phyloP scores from a whole-genome alignment of 2,888 invertebrate genomes.

The Callyntrura sp. region DNA sequence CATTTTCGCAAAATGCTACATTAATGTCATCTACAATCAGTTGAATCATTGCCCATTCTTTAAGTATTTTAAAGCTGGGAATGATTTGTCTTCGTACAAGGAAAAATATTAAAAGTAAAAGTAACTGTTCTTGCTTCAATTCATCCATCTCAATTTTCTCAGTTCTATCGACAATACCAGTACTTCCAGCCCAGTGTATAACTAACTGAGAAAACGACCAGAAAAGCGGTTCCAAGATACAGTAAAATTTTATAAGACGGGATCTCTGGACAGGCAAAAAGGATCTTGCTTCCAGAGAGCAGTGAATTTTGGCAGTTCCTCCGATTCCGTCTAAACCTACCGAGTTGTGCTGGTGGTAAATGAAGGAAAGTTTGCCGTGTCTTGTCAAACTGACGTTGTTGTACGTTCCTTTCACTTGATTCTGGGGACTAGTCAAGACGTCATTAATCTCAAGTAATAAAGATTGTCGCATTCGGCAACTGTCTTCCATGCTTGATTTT shows the following conservation, averaged over 20 bases:
- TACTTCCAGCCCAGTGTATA: neutral
- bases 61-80: conserved; percentile 12
- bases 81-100: neutral
- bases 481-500: too few species aligned
- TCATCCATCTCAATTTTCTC: neutral
- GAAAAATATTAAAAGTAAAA: neutral
- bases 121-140: neutral
- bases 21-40: neutral
- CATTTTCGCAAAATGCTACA: conserved; percentile 15
- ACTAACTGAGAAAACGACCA: conserved; percentile 7
- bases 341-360: neutral
- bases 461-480: conserved; percentile 5
- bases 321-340: neutral
- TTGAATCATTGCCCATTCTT: neutral
- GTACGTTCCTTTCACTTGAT: neutral
- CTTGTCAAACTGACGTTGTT: neutral
- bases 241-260: conserved; percentile 23
- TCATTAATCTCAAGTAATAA: conserved; percentile 1
- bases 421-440: neutral
- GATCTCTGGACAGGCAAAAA: conserved; percentile 10
- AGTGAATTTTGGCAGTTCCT: neutral
- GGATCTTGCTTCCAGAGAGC: neutral
- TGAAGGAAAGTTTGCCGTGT: neutral
- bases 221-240: neutral
- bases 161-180: neutral